Evolutionary conservation across 2,888 invertebrate genomes (phyloP), one percentile per base, ranked within the genome.

Genomic region (Erebia aethiops): DNA sequence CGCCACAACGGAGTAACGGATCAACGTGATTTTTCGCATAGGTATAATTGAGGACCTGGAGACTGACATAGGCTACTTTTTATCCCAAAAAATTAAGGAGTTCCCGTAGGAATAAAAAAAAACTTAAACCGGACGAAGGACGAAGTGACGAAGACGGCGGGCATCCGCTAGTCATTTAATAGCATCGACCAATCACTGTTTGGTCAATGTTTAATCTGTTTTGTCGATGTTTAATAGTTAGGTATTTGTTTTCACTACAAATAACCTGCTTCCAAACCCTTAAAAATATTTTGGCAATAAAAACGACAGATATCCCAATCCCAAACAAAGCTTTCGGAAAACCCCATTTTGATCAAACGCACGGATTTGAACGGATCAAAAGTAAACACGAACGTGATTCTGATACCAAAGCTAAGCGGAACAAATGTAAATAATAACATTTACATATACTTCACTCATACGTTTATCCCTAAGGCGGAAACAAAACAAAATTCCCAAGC

Each of bases 401-500:
- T 52, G 58, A 71, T 54, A 52, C 35, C 61, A 72, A 71, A 71
- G 51, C 65, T 43, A 71, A 62, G 18, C 52, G 54, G 67, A 65
- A 68, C 58, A 75, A 73, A 75, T 67, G 74, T 67, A 74, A 77
- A 77, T 66, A 74, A 18, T 49, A 62, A 57, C 78, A 77, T 76
- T 79, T 78, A 81, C 76, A 80, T 79, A 82, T 78, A 78, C 79
- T 75, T 61, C 74, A 74, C 77, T 79, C 77, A 77, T 75, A 46
- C 76, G 78, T 77, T 80, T 76, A 77, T 79, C 74, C 76, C 73
- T 75, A 74, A 76, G 72, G 75, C 80, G 56, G 18, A 82, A 83
- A 84, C 79, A 83, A 81, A 80, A 82, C 81, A 84, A 85, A 84
- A 85, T 80, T 79, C 78, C 54, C 41, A 77, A 80, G 77, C 76